Conservation (phyloP, 2,888 invertebrate genomes). For the Drosophila anomelani region DNA sequence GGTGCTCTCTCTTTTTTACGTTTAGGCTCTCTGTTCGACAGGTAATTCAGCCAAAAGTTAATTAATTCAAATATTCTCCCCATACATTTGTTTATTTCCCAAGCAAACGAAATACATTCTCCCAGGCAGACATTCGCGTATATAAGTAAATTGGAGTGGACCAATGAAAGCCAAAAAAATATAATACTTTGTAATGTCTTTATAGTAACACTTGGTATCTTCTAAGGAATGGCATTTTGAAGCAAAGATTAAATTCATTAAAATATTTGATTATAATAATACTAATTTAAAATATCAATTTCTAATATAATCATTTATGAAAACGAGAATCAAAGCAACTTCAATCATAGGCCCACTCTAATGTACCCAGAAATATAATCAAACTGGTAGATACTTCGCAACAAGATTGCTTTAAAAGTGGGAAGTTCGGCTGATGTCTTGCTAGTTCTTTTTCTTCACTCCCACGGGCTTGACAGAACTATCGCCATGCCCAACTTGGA, state of each 20-base stretch:
- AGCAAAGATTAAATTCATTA: too few relatives aligned
- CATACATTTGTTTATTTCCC: not conserved
- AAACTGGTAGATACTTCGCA: not conserved
- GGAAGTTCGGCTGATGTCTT: not conserved
- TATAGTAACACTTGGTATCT: too few relatives aligned
- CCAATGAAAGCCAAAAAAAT: not conserved
- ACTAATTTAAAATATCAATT: not conserved
- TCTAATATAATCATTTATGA: rapidly evolving
- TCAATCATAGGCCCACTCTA: not conserved
- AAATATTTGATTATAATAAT: not conserved
- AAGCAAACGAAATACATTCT: constrained; percentile 3
- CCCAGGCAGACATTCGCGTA: not conserved
- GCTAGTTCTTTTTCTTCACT: constrained; percentile 5
- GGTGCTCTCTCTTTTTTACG: not conserved
- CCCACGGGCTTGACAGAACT: not conserved
- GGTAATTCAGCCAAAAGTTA: not conserved
- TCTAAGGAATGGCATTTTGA: too few relatives aligned
- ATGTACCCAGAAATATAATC: constrained; percentile 1
- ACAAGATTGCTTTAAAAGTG: constrained; percentile 6
- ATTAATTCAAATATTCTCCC: not conserved
- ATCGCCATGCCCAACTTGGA: constrained; percentile 43
- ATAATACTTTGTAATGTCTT: not conserved
- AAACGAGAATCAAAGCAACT: not conserved
- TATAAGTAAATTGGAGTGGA: constrained; percentile 4
- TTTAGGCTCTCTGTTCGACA: not conserved